These are phyloP conservation scores for Enchytraeus crypticus DNA, from an alignment of 2,888 invertebrate species.

Conservation along the genomic window DNA sequence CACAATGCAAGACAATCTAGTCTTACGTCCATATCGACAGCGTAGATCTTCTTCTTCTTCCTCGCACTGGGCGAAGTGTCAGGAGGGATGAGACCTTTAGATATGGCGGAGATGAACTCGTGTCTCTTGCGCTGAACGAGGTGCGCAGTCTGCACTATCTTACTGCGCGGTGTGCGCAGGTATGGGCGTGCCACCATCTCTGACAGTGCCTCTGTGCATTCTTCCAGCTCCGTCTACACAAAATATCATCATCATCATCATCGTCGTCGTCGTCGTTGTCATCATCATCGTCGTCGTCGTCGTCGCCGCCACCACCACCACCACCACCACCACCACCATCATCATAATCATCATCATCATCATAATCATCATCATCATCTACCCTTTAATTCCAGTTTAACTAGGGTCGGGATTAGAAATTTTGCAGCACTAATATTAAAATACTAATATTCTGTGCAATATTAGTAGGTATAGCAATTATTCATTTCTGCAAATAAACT, in stretches of 20 bases:
- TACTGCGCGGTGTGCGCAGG: slow-evolving; percentile 56
- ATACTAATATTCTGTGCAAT: too few relatives aligned
- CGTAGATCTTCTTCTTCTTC: slow-evolving; percentile 45
- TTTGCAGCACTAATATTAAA: too few relatives aligned
- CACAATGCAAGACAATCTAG: too few relatives aligned
- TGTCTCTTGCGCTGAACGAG: slow-evolving; percentile 57
- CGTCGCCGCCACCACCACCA: slow-evolving; percentile 1
- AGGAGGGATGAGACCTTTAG: slow-evolving; percentile 52
- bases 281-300: slow-evolving; percentile 3
- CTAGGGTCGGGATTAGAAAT: too few relatives aligned
- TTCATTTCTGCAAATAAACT: too few relatives aligned
- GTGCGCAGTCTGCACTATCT: slow-evolving; percentile 58
- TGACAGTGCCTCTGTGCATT: slow-evolving; percentile 59
- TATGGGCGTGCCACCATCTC: slow-evolving; percentile 61
- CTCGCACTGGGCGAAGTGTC: slow-evolving; percentile 59
- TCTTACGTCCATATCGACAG: slow-evolving; percentile 44
- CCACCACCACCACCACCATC: slow-evolving; percentile 5
- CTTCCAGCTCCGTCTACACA: slow-evolving; percentile 59
- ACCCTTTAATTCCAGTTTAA: too few relatives aligned
- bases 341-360: too few relatives aligned
- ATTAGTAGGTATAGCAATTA: too few relatives aligned
- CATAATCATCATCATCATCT: too few relatives aligned
- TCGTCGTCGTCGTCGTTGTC: neutral
- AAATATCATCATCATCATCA: slow-evolving; percentile 1
- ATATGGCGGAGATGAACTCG: slow-evolving; percentile 59